Base-by-base conservation (phyloP, 1,140 invertebrate genomes). In the Camponotus vicinus region DNA sequence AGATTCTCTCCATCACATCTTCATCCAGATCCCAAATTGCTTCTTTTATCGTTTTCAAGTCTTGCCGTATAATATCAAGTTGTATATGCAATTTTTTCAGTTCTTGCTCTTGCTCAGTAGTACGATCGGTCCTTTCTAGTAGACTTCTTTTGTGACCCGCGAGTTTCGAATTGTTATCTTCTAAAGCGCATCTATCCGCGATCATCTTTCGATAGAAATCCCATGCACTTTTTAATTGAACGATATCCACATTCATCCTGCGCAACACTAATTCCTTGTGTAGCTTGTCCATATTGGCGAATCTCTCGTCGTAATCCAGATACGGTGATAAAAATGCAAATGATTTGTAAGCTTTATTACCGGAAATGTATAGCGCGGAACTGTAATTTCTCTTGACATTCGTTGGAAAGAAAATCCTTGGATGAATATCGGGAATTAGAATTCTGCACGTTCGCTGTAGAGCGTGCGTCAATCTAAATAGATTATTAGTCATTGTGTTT, bases 301-400 rank as follows among this genome's bases (percentile, higher is more conserved):
- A 94, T 76, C 92, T 92, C 61, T 96, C 91, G 8, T 96, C 95
- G 78, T 96, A 95, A 92, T 97, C 96, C 64, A 97, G 90, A 90
- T 96, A 92, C 6, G 97, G 97, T 3, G 94, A 95, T 7, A 97
- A 86, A 88, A 96, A 95, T 9, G 96, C 94, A 94, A 95, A 97
- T 21, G 93, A 95, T 88, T 96, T 96, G 13, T 95, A 95, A 9
- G 96, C 96, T 93, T 96, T 96, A 78, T 95, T 95, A 6, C 96
- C 96, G 69, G 96, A 96, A 78, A 97, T 95, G 93, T 96, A 97
- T 11, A 97, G 91, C 40, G 96, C 95, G 37, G 97, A 97, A 85
- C 88, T 92, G 88, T 93, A 94, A 0, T 18, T 9, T 63, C 59
- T 86, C 3, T 37, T 15, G 5, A 27, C 66, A 6, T 11, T 80